These are phyloP conservation scores for Chionis minor DNA, from an alignment of 2,113 vertebrate genomes.

Conservation along the genomic window DNA sequence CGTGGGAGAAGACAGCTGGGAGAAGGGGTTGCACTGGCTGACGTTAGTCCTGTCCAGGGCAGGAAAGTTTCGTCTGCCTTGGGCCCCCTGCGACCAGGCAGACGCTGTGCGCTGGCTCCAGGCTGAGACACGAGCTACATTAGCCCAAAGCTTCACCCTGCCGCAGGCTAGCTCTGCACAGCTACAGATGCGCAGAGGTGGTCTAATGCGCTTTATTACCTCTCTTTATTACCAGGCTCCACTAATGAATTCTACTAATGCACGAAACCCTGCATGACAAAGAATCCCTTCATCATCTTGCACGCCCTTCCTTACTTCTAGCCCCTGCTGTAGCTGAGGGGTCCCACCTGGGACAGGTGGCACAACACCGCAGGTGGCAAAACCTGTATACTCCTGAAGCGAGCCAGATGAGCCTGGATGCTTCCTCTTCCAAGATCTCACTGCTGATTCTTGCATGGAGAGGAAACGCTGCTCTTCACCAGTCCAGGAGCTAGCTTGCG, in stretches of 20 bases:
- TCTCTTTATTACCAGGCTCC: not conserved
- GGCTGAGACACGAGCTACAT: not conserved
- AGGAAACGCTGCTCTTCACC: not conserved
- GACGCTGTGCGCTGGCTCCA: not conserved
- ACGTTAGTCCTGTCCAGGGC: not conserved
- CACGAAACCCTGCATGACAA: not conserved
- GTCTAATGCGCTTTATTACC: not conserved
- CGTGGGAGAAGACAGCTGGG: not conserved
- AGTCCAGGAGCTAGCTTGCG: not conserved
- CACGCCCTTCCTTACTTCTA: not conserved
- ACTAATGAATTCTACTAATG: slow-evolving; percentile 10
- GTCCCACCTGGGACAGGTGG: not conserved
- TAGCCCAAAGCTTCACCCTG: not conserved
- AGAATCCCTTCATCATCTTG: slow-evolving; percentile 8
- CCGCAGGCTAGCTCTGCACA: not conserved
- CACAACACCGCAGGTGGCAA: not conserved
- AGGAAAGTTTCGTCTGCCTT: not conserved
- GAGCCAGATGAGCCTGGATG: not conserved
- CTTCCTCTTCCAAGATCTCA: not conserved
- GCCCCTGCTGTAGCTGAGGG: not conserved
- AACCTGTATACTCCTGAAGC: rapidly evolving
- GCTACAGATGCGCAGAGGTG: not conserved
- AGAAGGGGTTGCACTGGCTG: not conserved
- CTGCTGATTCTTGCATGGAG: not conserved
- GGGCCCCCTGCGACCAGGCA: not conserved